Evolutionary conservation across 2,888 invertebrate species (phyloP), one percentile per base, ranked within the genome.

Genomic region (Operophtera brumata): DNA sequence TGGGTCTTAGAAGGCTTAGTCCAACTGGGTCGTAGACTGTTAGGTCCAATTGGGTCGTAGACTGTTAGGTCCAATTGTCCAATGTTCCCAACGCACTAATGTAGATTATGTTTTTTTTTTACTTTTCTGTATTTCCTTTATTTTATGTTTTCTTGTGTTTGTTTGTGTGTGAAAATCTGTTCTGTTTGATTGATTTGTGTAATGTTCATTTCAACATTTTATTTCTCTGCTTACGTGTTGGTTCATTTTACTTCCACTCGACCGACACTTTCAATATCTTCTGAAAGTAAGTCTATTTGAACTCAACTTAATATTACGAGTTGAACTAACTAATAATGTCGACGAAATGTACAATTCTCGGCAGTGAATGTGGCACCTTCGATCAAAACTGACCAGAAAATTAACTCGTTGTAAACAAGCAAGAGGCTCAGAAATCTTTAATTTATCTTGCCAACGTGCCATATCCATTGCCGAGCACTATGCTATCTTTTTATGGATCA

Each of bases 171-270:
- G 12, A 14, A 20, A 1, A 20, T 39, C 9, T 47, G 12, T 32
- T 36, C n/a, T 41, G 28, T 53, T 32, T 51, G 44, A 12, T 42
- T 43, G 43, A 1, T 11, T 39, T 34, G 14, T 53, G 53, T 26
- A 12, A 11, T 44, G 13, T 43, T n/a, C 8, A 28, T 54, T 13
- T 36, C 13, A 35, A 35, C 35, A 35, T 36, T 11, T n/a, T 43
- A 4, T 36, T 30, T 44, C 40, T 54, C 26, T 34, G 54, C 54
- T 43, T 50, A 25, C 37, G n/a, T 43, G 26, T 14, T 49, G 41
- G 13, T 36, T 36, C 14, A 42, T 43, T 48, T 11, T 36, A n/a
- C n/a, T n/a, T n/a, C n/a, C n/a, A n/a, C n/a, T 13, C 13, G 5
- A 13, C 7, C 7, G 4, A 13, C 13, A 36, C 12, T 36, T 7